phyloP scores from a whole-genome alignment of 1,140 invertebrate species.

The Heterodera carotae region DNA sequence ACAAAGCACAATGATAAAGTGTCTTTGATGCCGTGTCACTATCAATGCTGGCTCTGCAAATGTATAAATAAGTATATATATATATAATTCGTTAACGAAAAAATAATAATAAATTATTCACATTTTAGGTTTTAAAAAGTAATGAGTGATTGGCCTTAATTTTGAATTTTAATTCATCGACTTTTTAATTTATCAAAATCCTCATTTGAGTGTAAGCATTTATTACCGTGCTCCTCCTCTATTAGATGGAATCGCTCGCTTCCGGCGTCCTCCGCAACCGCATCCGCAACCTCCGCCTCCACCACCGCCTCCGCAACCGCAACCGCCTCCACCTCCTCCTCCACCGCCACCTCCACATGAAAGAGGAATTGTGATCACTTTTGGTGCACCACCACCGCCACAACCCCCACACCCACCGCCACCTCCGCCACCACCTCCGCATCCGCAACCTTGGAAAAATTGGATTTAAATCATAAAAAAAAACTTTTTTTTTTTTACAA shows the following conservation, averaged over 20 bases:
- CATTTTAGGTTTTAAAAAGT: too few species aligned
- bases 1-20: slow-evolving; percentile 1
- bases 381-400: neutral
- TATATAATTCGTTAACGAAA: too few species aligned
- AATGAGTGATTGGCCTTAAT: too few species aligned
- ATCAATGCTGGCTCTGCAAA: neutral
- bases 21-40: neutral
- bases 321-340: neutral
- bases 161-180: too few species aligned
- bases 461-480: too few species aligned
- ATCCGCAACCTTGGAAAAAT: neutral
- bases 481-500: too few species aligned
- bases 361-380: neutral
- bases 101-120: too few species aligned
- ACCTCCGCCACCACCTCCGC: too few species aligned
- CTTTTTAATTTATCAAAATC: neutral
- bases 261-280: neutral
- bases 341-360: neutral
- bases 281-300: neutral
- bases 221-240: neutral
- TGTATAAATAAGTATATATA: too few species aligned
- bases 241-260: neutral
- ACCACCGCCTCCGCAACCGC: too few species aligned
- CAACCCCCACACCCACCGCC: too few species aligned
- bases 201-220: neutral